Evolutionary conservation across 2,888 invertebrate species (phyloP).

Genomic region (Xylota sylvarum): DNA sequence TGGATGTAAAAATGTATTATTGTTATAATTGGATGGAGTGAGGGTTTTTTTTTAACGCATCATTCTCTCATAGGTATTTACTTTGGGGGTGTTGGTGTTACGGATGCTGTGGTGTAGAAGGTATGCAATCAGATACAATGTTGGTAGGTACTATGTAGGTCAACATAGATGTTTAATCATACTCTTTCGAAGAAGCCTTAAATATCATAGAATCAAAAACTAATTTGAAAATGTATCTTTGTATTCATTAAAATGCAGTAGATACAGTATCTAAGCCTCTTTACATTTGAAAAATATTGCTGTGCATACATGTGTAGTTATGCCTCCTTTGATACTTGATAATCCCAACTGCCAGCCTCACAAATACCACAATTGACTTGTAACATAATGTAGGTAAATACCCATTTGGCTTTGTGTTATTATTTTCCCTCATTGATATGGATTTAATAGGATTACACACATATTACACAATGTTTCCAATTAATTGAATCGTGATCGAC

Average conservation of each 20-base stretch:
- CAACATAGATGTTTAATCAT: too few relatives aligned
- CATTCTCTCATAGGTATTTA: constrained; percentile 14
- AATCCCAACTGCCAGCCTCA: neutral
- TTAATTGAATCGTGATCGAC: constrained; percentile 63
- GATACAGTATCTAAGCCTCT: too few relatives aligned
- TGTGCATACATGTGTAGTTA: too few relatives aligned
- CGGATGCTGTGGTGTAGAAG: neutral
- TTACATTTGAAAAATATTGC: too few relatives aligned
- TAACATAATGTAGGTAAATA: neutral
- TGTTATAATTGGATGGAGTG: constrained; percentile 9
- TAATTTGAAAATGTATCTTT: too few relatives aligned
- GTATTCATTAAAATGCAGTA: too few relatives aligned
- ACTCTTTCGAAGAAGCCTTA: too few relatives aligned
- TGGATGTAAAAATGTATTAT: constrained; percentile 25
- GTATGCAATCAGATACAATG: neutral
- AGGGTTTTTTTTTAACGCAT: neutral
- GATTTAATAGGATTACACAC: constrained; percentile 65
- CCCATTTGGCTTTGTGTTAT: constrained; percentile 11
- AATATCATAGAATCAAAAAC: too few relatives aligned
- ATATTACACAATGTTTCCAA: constrained; percentile 68
- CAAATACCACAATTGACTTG: neutral
- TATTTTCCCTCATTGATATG: constrained; percentile 32
- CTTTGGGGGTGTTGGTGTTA: neutral
- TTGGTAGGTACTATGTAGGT: too few relatives aligned
- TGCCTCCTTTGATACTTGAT: too few relatives aligned